Conservation (phyloP, 2,113 vertebrate genomes). For the Petrocephalus microphthalmus region DNA sequence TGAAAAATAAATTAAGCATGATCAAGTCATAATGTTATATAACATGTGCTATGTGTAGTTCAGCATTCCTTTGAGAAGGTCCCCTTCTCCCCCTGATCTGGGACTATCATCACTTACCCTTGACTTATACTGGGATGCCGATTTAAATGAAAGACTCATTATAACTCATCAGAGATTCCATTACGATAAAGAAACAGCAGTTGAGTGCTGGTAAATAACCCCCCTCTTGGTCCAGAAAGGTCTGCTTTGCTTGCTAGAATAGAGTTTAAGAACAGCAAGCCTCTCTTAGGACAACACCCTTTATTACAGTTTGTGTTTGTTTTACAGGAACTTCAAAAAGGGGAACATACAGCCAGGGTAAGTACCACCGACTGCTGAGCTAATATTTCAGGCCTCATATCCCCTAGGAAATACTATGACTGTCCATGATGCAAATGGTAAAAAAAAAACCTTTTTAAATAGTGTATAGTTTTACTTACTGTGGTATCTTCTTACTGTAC, state of each 20-base stretch:
- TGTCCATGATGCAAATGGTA: background rate
- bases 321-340: constrained; percentile 63
- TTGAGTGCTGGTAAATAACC: background rate
- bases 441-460: background rate
- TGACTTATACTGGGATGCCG: too few relatives aligned
- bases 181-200: background rate
- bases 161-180: background rate
- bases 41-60: background rate
- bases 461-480: background rate
- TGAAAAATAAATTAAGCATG: background rate
- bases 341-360: constrained; percentile 73
- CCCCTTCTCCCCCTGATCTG: background rate
- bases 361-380: background rate
- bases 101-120: background rate
- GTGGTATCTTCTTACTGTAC: background rate
- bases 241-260: background rate
- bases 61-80: background rate
- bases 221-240: background rate
- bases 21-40: background rate
- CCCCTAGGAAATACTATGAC: background rate
- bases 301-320: background rate
- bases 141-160: background rate
- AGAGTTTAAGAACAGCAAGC: background rate
- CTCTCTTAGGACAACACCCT: background rate
- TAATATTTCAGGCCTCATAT: constrained; percentile 1